Base-by-base conservation (phyloP, 2,888 invertebrate species). In the Pterobdella sp. region DNA sequence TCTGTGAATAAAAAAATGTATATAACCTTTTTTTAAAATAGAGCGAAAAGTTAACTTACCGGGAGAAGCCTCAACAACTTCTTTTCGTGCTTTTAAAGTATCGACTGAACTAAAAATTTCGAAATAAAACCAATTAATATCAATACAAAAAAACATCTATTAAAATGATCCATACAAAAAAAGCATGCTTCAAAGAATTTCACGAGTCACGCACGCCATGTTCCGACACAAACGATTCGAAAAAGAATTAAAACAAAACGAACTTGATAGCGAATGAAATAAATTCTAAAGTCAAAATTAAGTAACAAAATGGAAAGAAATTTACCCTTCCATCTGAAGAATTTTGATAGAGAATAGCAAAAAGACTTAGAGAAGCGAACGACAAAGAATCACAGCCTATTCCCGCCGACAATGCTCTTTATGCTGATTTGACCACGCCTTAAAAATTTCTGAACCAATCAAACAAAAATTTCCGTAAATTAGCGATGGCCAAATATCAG, bases 321-420 rank as follows among this genome's bases (percentile, higher is more conserved):
- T 32, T 65, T 65, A 65, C 65, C 65, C 65, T 65, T 65, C 65
- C 65, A 65, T 65, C 4, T 65, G 18, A n/a, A 65, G 4, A n/a
- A 65, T 10, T 35, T 65, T 31, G 3, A 35, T 7, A 32, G 34
- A 32, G n/a, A 65, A 3, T 14, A 29, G 65, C 31, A 35, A 29
- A 65, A 31, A 22, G 3, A 26, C n/a, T 29, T n/a, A 7, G 3
- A 32, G 32, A 65, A 34, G 18, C 31, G n/a, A 63, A 65, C 34
- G 35, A 65, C 65, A 65, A 65, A 35, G 65, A 35, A 29, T 14
- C 31, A 65, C 3, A 4, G 65, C 65, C n/a, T 65, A 29, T 65
- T 65, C 65, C 7, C 65, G 65, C 65, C 65, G 31, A 35, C 35
- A 32, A 35, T 7, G 65, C 65, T 65, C 35, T 35, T 65, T 35